These are phyloP conservation scores for Chaetorhynchus papuensis DNA, from an alignment of 2,113 vertebrate species.

Conservation along the genomic window DNA sequence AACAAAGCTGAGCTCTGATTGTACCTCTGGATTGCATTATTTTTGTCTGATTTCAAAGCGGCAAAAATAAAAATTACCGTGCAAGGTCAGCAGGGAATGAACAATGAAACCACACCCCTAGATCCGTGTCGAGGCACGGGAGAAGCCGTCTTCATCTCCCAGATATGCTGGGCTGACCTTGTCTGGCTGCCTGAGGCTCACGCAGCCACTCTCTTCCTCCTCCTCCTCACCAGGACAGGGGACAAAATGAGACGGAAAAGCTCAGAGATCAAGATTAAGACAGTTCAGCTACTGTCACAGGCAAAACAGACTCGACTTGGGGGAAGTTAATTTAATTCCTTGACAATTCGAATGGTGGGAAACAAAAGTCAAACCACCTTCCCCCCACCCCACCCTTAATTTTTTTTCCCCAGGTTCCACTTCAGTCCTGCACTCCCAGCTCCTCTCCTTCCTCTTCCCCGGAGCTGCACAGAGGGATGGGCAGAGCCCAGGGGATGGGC, in stretches of 20 bases:
- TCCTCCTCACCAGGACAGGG: background rate
- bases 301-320: background rate
- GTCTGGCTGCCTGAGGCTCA: background rate
- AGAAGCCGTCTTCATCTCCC: background rate
- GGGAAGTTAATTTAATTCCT: background rate
- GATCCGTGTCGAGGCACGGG: too few species aligned
- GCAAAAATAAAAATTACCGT: background rate
- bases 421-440: too few species aligned
- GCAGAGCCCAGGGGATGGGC: background rate
- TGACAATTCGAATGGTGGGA: background rate
- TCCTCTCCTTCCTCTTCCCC: background rate
- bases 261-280: background rate
- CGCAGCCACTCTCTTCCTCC: background rate
- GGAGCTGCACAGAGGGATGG: rapidly evolving
- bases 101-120: background rate
- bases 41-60: background rate
- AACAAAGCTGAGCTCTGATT: background rate
- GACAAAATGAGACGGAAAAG: background rate
- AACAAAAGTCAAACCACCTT: background rate
- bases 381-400: background rate
- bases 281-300: background rate
- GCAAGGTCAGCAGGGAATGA: background rate
- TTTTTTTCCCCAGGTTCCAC: too few species aligned
- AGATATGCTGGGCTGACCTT: background rate
- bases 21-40: background rate